phyloP scores from a whole-genome alignment of 2,888 invertebrate species.

The Zygaena filipendulae region DNA sequence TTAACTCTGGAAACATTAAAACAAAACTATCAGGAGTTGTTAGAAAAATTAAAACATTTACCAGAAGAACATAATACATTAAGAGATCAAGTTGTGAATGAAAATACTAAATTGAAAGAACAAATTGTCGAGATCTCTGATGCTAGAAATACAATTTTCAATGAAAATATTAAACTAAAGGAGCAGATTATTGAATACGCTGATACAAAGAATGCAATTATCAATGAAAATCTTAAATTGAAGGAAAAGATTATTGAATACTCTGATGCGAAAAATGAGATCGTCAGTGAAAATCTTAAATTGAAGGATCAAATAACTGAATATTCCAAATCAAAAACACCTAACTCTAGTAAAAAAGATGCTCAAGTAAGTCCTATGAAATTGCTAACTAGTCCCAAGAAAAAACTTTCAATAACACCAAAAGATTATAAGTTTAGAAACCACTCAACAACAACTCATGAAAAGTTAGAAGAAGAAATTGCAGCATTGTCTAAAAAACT shows the following conservation, averaged over 20 bases:
- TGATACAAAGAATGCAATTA: conserved; percentile 3
- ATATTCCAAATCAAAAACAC: conserved; percentile 14
- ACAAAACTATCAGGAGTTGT: too few species aligned
- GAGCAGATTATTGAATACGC: conserved; percentile 21
- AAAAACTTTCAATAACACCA: too few species aligned
- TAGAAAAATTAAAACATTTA: background rate
- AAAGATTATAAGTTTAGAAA: too few species aligned
- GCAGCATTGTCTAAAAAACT: conserved; percentile 25
- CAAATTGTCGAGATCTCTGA: conserved; percentile 24
- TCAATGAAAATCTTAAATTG: conserved; percentile 32
- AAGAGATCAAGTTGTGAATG: too few species aligned
- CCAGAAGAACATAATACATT: conserved; percentile 23
- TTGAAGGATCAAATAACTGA: conserved; percentile 26
- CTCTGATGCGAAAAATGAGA: background rate
- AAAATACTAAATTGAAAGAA: conserved; percentile 23
- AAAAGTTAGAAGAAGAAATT: conserved; percentile 22
- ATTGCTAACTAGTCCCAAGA: conserved; percentile 7
- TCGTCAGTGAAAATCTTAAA: conserved; percentile 30
- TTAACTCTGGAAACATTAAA: too few species aligned
- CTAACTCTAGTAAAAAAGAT: conserved; percentile 16
- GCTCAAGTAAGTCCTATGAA: conserved; percentile 28
- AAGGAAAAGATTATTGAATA: conserved; percentile 23
- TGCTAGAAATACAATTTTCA: too few species aligned
- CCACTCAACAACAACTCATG: too few species aligned
- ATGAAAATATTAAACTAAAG: conserved; percentile 32